These are phyloP conservation scores for Planiliza haematocheilus DNA, from an alignment of 2,113 vertebrate genomes.

Conservation along the genomic window DNA sequence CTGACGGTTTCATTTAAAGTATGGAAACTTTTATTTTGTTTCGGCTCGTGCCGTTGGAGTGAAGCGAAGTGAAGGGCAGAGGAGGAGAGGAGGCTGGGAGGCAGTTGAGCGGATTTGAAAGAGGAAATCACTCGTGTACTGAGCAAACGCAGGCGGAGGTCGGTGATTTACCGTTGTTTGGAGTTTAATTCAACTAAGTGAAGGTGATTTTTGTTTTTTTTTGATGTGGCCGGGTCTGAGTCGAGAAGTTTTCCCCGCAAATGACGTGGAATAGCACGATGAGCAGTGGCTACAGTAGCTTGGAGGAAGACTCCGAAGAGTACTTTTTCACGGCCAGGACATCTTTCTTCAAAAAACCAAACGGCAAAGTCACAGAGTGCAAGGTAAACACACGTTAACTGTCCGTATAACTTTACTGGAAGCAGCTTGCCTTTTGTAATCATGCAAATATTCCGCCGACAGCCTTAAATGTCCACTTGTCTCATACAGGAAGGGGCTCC, in stretches of 20 bases:
- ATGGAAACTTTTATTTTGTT: conserved; percentile 19
- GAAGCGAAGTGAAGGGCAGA: conserved; percentile 12
- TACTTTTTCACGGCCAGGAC: conserved; percentile 98
- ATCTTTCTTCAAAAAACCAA: conserved; percentile 92
- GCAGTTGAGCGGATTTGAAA: conserved; percentile 33
- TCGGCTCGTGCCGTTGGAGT: conserved; percentile 33
- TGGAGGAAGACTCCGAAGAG: conserved; percentile 96
- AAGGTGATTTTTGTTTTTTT: not conserved
- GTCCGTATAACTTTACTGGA: not conserved
- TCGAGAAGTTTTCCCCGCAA: conserved; percentile 68
- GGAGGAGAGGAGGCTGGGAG: conserved; percentile 4
- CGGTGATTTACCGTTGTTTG: not conserved
- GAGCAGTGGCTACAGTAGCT: conserved; percentile 98
- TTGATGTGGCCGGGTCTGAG: conserved; percentile 70
- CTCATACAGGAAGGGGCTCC: not conserved
- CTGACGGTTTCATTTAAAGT: not conserved
- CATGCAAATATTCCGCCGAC: too few relatives aligned
- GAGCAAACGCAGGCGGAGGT: not conserved
- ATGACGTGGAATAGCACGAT: conserved; percentile 94
- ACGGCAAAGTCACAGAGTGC: conserved; percentile 83
- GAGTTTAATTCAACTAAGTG: not conserved
- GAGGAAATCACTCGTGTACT: conserved; percentile 46
- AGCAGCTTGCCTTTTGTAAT: not conserved
- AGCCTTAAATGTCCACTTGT: too few relatives aligned
- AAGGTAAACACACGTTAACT: conserved; percentile 73